A percentile compares a stretch with the other conserved stretches of the same genome.
phyloP scores from a whole-genome alignment of 2,113 vertebrate genomes.

The Arenaria interpres region DNA sequence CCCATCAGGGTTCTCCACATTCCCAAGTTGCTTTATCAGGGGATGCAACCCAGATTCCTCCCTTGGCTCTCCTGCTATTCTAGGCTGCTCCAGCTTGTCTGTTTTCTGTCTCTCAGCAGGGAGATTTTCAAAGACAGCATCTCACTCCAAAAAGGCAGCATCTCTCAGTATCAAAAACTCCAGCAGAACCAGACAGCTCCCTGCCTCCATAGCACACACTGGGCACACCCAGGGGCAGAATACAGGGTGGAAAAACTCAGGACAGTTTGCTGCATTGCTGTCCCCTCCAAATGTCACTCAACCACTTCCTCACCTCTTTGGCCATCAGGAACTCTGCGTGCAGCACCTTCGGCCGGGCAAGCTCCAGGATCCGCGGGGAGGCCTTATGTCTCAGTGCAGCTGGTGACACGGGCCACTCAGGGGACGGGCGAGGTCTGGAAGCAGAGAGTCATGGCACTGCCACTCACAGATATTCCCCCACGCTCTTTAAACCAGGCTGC shows the following conservation, averaged over 20 bases:
- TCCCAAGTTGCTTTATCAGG: conserved; percentile 1
- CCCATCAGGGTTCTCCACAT: not conserved
- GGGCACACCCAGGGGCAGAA: not conserved
- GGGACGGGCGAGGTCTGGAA: conserved; percentile 17
- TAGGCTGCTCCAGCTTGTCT: not conserved
- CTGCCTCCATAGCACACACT: not conserved
- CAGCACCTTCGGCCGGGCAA: conserved; percentile 52
- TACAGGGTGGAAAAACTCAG: not conserved
- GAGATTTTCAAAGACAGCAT: not conserved
- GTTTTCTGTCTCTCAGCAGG: not conserved
- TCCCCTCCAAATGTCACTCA: not conserved
- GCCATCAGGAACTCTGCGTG: conserved; percentile 14
- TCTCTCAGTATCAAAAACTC: not conserved
- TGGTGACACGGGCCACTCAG: not conserved
- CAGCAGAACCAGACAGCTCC: not conserved
- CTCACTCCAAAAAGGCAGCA: not conserved
- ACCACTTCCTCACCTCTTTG: conserved; percentile 58
- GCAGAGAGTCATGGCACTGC: not conserved
- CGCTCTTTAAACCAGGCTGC: not conserved
- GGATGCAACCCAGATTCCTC: not conserved
- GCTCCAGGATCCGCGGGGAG: conserved; percentile 48
- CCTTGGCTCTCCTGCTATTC: not conserved
- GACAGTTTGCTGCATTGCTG: not conserved
- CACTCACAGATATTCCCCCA: not conserved
- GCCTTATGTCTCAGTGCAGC: not conserved